phyloP scores from a whole-genome alignment of 2,888 invertebrate genomes.

The Caradrina clavipalpis region DNA sequence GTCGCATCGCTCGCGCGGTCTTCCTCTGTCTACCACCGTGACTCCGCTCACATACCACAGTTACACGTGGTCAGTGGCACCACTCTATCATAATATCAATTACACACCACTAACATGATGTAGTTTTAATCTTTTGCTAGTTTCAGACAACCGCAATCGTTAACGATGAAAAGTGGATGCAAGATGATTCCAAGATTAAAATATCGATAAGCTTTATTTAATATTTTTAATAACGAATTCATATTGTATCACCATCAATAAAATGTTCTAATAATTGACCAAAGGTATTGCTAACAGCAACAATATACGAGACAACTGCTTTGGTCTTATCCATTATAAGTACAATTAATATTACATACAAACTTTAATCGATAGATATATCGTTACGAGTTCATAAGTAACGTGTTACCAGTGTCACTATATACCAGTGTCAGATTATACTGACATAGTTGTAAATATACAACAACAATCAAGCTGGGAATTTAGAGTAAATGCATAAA shows the following conservation, averaged over 20 bases:
- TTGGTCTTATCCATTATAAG: slow-evolving; percentile 87
- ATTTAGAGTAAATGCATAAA: slow-evolving; percentile 81
- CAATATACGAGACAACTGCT: slow-evolving; percentile 83
- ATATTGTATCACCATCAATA: slow-evolving; percentile 82
- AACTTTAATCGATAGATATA: slow-evolving; percentile 73
- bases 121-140: slow-evolving; percentile 25
- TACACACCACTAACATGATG: slow-evolving; percentile 15
- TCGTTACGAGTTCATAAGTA: slow-evolving; percentile 74
- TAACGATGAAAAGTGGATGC: slow-evolving; percentile 60
- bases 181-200: slow-evolving; percentile 75
- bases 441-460: slow-evolving; percentile 76
- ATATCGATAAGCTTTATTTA: slow-evolving; percentile 77
- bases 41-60: slow-evolving; percentile 47
- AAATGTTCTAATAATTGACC: slow-evolving; percentile 90
- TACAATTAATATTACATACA: slow-evolving; percentile 82
- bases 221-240: slow-evolving; percentile 82
- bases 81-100: slow-evolving; percentile 19
- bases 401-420: slow-evolving; percentile 70
- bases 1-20: slow-evolving; percentile 9
- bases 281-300: slow-evolving; percentile 89
- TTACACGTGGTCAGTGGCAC: slow-evolving; percentile 41
- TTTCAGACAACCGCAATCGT: slow-evolving; percentile 24
- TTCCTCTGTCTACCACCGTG: slow-evolving; percentile 16
- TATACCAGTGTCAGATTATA: slow-evolving; percentile 67
- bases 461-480: slow-evolving; percentile 80